These are phyloP conservation scores for Carabus problematicus DNA, from an alignment of 2,888 invertebrate species.

Conservation along the genomic window DNA sequence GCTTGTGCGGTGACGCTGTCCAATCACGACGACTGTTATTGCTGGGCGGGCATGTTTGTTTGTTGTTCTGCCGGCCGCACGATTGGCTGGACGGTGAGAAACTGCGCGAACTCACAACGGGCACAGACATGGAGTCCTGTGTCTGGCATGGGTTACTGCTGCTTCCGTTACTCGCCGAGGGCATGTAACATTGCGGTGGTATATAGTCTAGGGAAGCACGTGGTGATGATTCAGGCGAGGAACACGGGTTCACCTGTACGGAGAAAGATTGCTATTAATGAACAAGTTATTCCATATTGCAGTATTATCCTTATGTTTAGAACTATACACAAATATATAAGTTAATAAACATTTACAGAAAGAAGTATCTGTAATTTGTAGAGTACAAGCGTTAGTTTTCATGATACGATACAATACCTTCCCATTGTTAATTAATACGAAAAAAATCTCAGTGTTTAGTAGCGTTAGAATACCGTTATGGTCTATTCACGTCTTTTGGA, in stretches of 20 bases:
- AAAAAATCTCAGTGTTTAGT: too few species aligned
- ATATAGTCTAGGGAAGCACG: constrained; percentile 62
- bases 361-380: neutral
- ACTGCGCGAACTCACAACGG: constrained; percentile 48
- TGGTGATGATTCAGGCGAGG: constrained; percentile 59
- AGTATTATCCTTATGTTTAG: too few species aligned
- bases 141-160: constrained; percentile 37
- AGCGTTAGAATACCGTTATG: too few species aligned
- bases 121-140: constrained; percentile 40
- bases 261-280: neutral
- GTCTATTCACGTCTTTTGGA: too few species aligned
- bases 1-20: constrained; percentile 42
- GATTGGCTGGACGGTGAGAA: constrained; percentile 50
- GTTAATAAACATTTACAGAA: neutral
- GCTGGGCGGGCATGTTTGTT: constrained; percentile 25
- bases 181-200: constrained; percentile 60
- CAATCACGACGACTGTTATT: constrained; percentile 35
- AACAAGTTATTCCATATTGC: too few species aligned
- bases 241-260: constrained; percentile 55
- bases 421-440: too few species aligned
- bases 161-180: constrained; percentile 45
- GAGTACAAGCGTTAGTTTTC: too few species aligned
- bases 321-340: neutral
- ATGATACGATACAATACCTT: too few species aligned
- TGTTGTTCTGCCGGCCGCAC: constrained; percentile 19